Evolutionary conservation across 2,113 vertebrate genomes (phyloP), one percentile per base, ranked within the genome.

Genomic region (Megaceryle maxima): DNA sequence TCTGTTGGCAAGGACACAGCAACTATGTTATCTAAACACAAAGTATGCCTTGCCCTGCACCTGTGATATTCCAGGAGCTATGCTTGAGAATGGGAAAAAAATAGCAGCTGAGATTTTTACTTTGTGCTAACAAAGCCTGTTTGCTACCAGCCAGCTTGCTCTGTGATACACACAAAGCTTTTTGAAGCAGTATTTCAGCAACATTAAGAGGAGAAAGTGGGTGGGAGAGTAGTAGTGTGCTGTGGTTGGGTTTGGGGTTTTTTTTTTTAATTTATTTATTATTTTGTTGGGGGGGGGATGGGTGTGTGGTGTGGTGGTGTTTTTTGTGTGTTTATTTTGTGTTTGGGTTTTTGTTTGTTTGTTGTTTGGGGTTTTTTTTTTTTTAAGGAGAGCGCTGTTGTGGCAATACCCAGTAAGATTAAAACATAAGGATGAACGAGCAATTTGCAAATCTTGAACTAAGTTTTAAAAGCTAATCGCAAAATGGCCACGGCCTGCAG

Each of bases 141-240:
- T 83, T 87, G 67, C 48, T 26, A 68, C 46, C 35, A 92, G 74
- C 10, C 39, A 72, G 43, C 7, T 41, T 62, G 24, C 44, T 67
- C 18, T 31, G 41, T 1, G 0, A 44, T 25, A 68, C 14, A 85
- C 51, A 41, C 37, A 84, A 35, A 62, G 64, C 33, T 46, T 67
- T 85, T 2, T 13, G 28, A 56, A 92, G 50, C 7, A 55, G 18
- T 9, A 17, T 19, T 83, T 46, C 75, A 72, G 48, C 67, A 88
- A 68, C 13, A 18, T 4, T 2, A 37, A 39, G 24, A 55, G 10
- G 0, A n/a, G 8, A 13, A 41, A 3, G 5, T 10, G 28, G 18
- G 3, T 0, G 0, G 56, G 56, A 60, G 41, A 5, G 3, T 3
- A 2, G 11, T 13, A 5, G 26, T 41, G 8, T 41, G 39, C 9